Evolutionary conservation across 2,113 vertebrate genomes (phyloP).

Genomic region (Girardinichthys multiradiatus): DNA sequence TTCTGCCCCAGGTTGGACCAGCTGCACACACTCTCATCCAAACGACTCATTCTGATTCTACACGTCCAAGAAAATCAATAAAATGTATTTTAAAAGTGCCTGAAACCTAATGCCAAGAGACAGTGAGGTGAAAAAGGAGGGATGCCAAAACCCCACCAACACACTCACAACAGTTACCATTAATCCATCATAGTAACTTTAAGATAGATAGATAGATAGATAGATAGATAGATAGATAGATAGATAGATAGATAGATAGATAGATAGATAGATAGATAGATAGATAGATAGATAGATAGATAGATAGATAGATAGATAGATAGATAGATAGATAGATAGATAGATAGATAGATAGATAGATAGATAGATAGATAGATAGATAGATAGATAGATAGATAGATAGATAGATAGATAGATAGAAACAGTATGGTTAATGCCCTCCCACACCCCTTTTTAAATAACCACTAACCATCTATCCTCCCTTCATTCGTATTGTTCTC

Average conservation of each 20-base stretch:
- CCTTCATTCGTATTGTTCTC: constrained; percentile 28
- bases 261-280: constrained; percentile 30
- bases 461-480: constrained; percentile 37
- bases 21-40: constrained; percentile 20
- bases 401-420: constrained; percentile 29
- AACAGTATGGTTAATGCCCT: constrained; percentile 27
- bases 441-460: constrained; percentile 53
- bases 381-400: constrained; percentile 31
- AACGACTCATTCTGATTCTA: constrained; percentile 27
- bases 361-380: constrained; percentile 29
- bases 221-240: constrained; percentile 26
- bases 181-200: constrained; percentile 16
- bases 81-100: constrained; percentile 51
- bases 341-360: constrained; percentile 21
- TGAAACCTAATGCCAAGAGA: constrained; percentile 70
- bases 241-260: constrained; percentile 37
- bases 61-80: constrained; percentile 65
- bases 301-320: constrained; percentile 8
- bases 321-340: constrained; percentile 19
- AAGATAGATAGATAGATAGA: constrained; percentile 23
- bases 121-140: constrained; percentile 32
- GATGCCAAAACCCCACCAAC: constrained; percentile 41
- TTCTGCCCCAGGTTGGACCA: constrained; percentile 42
- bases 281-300: constrained; percentile 25
- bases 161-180: constrained; percentile 6